phyloP scores from a whole-genome alignment of 2,888 invertebrate species.

The Pristionchus entomophagus region DNA sequence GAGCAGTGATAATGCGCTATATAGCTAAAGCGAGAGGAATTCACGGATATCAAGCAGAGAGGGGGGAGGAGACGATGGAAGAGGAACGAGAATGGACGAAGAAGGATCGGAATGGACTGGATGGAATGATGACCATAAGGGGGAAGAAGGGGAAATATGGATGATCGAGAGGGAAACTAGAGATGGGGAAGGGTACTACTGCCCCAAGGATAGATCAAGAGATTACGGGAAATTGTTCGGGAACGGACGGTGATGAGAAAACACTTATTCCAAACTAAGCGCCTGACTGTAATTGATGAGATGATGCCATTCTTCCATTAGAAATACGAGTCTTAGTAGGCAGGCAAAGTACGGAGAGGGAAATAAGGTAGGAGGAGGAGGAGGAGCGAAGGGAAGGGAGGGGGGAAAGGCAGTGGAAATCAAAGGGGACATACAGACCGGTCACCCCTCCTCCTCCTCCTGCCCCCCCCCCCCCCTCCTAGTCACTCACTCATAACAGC shows the following conservation, averaged over 20 bases:
- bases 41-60: conserved; percentile 12
- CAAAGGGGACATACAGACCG: conserved; percentile 18
- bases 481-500: conserved; percentile 42
- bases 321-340: conserved; percentile 24
- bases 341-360: background rate
- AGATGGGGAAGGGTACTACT: background rate
- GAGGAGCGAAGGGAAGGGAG: background rate
- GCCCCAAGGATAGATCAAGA: conserved; percentile 12
- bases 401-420: conserved; percentile 17
- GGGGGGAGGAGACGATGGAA: background rate
- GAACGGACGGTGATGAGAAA: background rate
- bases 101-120: background rate
- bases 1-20: conserved; percentile 18
- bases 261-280: background rate
- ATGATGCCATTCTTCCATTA: background rate
- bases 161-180: background rate
- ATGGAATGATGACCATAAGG: background rate
- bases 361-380: background rate
- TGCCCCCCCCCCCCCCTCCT: background rate
- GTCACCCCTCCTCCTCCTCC: background rate
- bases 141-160: background rate
- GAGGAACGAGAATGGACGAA: background rate
- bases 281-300: background rate
- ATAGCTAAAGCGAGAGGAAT: conserved; percentile 1
- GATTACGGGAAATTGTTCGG: background rate